phyloP scores from a whole-genome alignment of 1,140 invertebrate genomes.

The Diorhabda carinulata region DNA sequence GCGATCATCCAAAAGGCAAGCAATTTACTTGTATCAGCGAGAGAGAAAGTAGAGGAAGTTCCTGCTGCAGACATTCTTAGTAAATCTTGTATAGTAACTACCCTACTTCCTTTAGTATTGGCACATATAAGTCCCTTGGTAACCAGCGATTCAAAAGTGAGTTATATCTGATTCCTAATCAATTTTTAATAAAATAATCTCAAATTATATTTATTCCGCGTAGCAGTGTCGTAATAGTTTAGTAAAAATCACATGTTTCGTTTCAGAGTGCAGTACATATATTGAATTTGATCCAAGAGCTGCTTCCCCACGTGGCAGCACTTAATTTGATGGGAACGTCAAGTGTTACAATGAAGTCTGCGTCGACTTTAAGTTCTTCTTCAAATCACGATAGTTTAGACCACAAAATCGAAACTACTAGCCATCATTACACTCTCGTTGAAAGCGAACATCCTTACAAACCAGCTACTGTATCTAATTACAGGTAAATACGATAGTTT shows the following conservation, averaged over 20 bases:
- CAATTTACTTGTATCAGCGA: slow-evolving; percentile 66
- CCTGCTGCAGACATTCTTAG: slow-evolving; percentile 55
- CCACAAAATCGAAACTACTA: slow-evolving; percentile 58
- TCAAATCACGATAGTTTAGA: slow-evolving; percentile 34
- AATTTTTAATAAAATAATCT: not conserved
- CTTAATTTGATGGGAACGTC: slow-evolving; percentile 65
- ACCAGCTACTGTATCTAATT: slow-evolving; percentile 80
- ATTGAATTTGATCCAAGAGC: slow-evolving; percentile 82
- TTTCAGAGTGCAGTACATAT: slow-evolving; percentile 84
- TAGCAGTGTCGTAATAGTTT: too few relatives aligned
- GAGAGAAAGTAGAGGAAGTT: slow-evolving; percentile 58
- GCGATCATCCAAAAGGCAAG: slow-evolving; percentile 70
- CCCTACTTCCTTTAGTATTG: slow-evolving; percentile 72
- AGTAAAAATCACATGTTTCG: not conserved
- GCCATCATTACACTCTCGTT: slow-evolving; percentile 84
- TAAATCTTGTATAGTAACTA: slow-evolving; percentile 59
- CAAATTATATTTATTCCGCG: not conserved
- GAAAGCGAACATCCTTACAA: slow-evolving; percentile 98
- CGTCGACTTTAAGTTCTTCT: slow-evolving; percentile 25
- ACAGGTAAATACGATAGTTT: slow-evolving; percentile 56
- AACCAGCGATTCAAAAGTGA: slow-evolving; percentile 75
- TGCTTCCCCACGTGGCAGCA: slow-evolving; percentile 83
- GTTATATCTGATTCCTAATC: not conserved
- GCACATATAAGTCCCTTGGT: slow-evolving; percentile 78
- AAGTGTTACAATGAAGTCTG: slow-evolving; percentile 24